These are phyloP conservation scores for Mesorhabditis spiculigera DNA, from an alignment of 2,888 invertebrate species.

Conservation along the genomic window DNA sequence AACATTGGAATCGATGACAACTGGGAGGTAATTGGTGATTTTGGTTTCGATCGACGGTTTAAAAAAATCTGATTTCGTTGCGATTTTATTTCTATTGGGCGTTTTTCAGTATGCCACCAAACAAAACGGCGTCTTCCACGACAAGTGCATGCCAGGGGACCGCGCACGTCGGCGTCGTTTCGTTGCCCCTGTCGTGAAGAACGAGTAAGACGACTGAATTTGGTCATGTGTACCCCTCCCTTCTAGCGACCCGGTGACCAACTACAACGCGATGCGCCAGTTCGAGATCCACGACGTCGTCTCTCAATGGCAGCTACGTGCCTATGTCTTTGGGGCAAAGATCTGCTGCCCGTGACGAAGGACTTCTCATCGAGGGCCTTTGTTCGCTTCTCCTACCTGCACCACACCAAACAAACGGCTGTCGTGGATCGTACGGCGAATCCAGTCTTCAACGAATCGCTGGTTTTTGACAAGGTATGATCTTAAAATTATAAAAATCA, in stretches of 20 bases:
- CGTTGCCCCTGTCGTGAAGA: slow-evolving; percentile 34
- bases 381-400: slow-evolving; percentile 45
- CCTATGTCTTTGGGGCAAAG: slow-evolving; percentile 45
- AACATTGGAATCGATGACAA: slow-evolving; percentile 12
- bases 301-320: slow-evolving; percentile 32
- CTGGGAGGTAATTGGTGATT: slow-evolving; percentile 36
- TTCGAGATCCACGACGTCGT: slow-evolving; percentile 43
- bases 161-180: slow-evolving; percentile 31
- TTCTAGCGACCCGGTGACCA: slow-evolving; percentile 5
- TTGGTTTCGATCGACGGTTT: neutral
- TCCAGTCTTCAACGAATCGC: slow-evolving; percentile 53
- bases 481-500: neutral
- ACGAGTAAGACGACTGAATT: slow-evolving; percentile 1
- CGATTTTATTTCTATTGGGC: too few relatives aligned
- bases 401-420: slow-evolving; percentile 36
- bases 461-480: slow-evolving; percentile 39
- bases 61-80: neutral
- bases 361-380: slow-evolving; percentile 35
- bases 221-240: slow-evolving; percentile 1
- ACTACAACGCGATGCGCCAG: slow-evolving; percentile 25
- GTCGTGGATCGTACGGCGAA: slow-evolving; percentile 46
- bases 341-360: slow-evolving; percentile 36
- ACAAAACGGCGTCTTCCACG: slow-evolving; percentile 35
- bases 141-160: slow-evolving; percentile 22
- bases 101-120: slow-evolving; percentile 31